phyloP scores from a whole-genome alignment of 2,797 vertebrate species.

The Labeo calbasu region DNA sequence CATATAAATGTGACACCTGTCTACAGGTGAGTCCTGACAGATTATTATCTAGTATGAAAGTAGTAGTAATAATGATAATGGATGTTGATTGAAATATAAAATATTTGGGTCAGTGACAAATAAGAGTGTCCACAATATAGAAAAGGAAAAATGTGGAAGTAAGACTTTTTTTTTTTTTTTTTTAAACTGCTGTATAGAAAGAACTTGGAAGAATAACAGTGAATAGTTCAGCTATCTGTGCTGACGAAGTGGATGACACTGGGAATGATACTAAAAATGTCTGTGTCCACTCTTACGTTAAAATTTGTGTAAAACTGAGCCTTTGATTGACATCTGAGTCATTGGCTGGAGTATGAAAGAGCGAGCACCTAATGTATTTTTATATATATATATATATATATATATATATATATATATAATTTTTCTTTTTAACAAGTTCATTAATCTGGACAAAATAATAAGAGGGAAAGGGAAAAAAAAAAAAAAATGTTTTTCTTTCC shows the following conservation, averaged over 20 bases:
- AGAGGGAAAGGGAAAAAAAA: too few relatives aligned
- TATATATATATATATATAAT: too few relatives aligned
- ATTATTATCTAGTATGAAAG: not conserved
- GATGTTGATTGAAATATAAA: not conserved
- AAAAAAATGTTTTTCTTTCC: not conserved
- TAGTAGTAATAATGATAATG: not conserved
- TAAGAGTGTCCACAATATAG: not conserved
- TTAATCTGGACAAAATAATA: not conserved
- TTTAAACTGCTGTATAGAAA: not conserved
- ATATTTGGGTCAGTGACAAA: not conserved
- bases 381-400: too few relatives aligned
- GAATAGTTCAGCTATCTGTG: not conserved
- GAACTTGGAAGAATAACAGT: not conserved
- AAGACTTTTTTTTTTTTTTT: not conserved
- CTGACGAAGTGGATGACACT: not conserved
- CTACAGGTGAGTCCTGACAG: constrained; percentile 81
- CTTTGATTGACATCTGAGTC: not conserved
- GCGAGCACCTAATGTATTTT: too few relatives aligned
- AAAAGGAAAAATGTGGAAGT: too few relatives aligned
- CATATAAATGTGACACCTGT: constrained; percentile 98
- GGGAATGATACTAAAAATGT: not conserved
- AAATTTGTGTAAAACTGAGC: not conserved
- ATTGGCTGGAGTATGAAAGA: not conserved
- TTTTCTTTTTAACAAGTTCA: not conserved
- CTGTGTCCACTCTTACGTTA: not conserved